Evolutionary conservation across 2,113 vertebrate genomes (phyloP), one percentile per base, ranked within the genome.

Genomic region (Natator depressus): DNA sequence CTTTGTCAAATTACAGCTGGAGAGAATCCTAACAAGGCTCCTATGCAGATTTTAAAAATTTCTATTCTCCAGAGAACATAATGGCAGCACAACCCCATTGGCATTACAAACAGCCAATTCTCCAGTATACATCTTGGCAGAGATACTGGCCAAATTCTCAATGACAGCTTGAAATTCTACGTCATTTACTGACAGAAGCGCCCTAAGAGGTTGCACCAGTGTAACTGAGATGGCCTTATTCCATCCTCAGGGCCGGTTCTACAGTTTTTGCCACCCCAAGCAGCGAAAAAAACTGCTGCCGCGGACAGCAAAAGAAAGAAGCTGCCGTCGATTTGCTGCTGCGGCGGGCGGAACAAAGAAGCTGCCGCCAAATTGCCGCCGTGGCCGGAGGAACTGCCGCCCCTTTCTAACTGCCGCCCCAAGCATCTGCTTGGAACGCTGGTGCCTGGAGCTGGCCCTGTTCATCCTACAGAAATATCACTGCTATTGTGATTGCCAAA

Each of bases 1-100:
- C 97, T 97, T 97, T 95, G 95, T 97, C 97, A 97, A 96, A 97
- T 96, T 97, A 93, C 97, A 97, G 96, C 97, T 97, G 97, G 97
- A 98, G 94, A 97, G 97, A 94, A 95, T 97, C 91, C 87, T 98
- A 95, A 98, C 96, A 97, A 97, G 87, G 80, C 89, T 97, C 95
- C 96, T 95, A 24, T 95, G 89, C 84, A 96, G 24, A 11, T 89
- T 97, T 98, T 93, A 95, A 97, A 98, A 93, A 97, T 95, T 97
- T 95, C 91, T 85, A 53, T 97, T 97, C 97, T 97, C 96, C 8
- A 76, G 97, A 97, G 96, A 97, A 89, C 93, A 93, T 65, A 92
- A 96, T 82, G 88, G 96, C 91, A 94, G 96, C 95, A 93, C 97
- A 93, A 35, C 79, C 91, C 95, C 90, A 89, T 3, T 95, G 80